Evolutionary conservation across 1,140 invertebrate species (phyloP), one percentile per base, ranked within the genome.

Genomic region (Eupristina koningsbergeri): DNA sequence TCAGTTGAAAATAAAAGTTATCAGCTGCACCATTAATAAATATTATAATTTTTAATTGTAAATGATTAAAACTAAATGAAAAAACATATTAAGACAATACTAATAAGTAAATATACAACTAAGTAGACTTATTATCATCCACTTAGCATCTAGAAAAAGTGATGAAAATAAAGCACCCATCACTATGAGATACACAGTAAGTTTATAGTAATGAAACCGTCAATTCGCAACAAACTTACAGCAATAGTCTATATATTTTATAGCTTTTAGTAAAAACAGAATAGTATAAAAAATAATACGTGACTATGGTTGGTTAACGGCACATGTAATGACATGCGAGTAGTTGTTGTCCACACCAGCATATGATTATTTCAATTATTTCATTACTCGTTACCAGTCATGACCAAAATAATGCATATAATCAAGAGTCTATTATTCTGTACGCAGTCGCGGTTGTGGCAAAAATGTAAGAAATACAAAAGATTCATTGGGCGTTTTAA

Each of bases 281-380:
- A 50, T 6, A 22, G 31, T n/a, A 36, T 26, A 26, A 73, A 80
- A 71, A 73, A 73, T 73, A 73, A 74, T 61, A 29, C 29, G 29
- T 22, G 22, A 15, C 36, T 50, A 19, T 15, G 29, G 45, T 61
- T 73, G 47, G 36, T 81, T 47, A 61, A 63, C 58, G 76, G 61
- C 36, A 77, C n/a, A 64, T 64, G 69, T 74, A 81, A 74, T 74
- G 69, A n/a, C 80, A 63, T 36, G 67, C 69, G 47, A 53, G 63
- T 50, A 39, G 47, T 81, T 39, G 29, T 34, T 58, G 79, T 71
- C 64, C 64, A 71, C 36, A 7, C 86, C 82, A 86, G 85, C 85
- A 81, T 89, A 86, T 88, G 89, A 89, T 90, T 90, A 90, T 90
- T 90, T 89, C 89, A 89, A 89, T 91, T 90, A 91, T 90, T 91